Percentiles rank a stretch among this genome's conserved stretches.
Conservation (phyloP, 2,113 vertebrate genomes). For the Sylvietta virens region DNA sequence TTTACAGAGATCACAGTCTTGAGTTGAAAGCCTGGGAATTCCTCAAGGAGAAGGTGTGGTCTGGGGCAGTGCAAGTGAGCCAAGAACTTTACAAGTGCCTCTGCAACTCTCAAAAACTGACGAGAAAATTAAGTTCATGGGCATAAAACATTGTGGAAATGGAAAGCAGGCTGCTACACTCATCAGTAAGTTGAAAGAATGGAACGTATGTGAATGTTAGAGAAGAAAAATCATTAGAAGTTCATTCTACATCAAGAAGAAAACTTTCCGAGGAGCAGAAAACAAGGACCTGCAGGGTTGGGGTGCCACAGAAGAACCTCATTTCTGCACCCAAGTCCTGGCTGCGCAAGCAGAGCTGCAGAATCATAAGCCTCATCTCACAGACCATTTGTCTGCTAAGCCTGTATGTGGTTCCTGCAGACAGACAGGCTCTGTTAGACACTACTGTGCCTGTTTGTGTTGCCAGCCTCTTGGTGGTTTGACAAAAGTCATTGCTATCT, state of each 20-base stretch:
- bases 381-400: neutral
- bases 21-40: constrained; percentile 57
- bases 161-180: neutral
- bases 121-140: neutral
- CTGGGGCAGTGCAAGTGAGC: neutral
- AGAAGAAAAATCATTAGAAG: neutral
- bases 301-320: fast-evolving
- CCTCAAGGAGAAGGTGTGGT: constrained; percentile 57
- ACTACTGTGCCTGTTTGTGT: neutral
- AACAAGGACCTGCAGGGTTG: neutral
- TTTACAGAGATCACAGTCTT: constrained; percentile 40
- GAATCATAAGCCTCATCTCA: fast-evolving
- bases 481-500: neutral
- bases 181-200: neutral
- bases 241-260: neutral
- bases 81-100: constrained; percentile 25
- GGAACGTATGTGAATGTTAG: neutral
- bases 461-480: neutral
- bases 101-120: constrained; percentile 18
- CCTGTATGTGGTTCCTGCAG: fast-evolving
- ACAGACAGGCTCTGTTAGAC: neutral
- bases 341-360: fast-evolving
- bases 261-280: neutral
- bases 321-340: neutral
- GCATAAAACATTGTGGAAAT: neutral